Evolutionary conservation across 2,888 invertebrate species (phyloP).

Genomic region (Cenopis cana): DNA sequence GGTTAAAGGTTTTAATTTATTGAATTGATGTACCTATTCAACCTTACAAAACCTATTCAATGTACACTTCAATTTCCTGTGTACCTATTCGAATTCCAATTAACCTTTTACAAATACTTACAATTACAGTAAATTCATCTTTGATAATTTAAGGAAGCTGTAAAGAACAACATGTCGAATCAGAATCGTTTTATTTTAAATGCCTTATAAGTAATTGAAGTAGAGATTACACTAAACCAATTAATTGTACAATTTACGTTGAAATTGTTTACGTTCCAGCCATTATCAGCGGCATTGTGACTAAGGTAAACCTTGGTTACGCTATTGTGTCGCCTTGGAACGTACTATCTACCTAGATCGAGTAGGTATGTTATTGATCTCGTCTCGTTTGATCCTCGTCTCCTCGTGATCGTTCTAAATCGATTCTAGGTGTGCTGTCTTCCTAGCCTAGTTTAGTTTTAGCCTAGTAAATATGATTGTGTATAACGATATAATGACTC

Average conservation of each 20-base stretch:
- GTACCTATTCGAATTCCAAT: no score
- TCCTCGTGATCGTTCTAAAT: neutral
- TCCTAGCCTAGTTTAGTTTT: no score
- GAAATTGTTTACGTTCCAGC: slow-evolving; percentile 27
- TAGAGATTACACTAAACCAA: slow-evolving; percentile 17
- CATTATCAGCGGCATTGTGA: slow-evolving; percentile 19
- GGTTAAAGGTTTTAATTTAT: no score
- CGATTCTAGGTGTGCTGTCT: neutral
- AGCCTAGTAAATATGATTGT: neutral
- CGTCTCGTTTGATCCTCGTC: slow-evolving; percentile 3
- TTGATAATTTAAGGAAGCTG: neutral
- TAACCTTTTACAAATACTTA: no score
- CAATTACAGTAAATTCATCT: neutral
- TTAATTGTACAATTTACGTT: slow-evolving; percentile 32
- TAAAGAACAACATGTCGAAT: neutral
- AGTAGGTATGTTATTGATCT: slow-evolving; percentile 23
- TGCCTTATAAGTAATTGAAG: slow-evolving; percentile 21
- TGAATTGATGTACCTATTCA: no score
- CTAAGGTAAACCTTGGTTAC: slow-evolving; percentile 35
- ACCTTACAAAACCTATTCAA: no score
- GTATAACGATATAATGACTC: no score
- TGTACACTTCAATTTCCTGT: no score
- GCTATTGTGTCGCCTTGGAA: slow-evolving; percentile 28
- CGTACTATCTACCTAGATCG: slow-evolving; percentile 11
- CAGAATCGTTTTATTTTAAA: slow-evolving; percentile 1